A percentile compares a stretch with the other conserved stretches of the same genome.
Evolutionary conservation across 2,888 invertebrate genomes (phyloP).

Genomic region (Seladonia tumulorum): DNA sequence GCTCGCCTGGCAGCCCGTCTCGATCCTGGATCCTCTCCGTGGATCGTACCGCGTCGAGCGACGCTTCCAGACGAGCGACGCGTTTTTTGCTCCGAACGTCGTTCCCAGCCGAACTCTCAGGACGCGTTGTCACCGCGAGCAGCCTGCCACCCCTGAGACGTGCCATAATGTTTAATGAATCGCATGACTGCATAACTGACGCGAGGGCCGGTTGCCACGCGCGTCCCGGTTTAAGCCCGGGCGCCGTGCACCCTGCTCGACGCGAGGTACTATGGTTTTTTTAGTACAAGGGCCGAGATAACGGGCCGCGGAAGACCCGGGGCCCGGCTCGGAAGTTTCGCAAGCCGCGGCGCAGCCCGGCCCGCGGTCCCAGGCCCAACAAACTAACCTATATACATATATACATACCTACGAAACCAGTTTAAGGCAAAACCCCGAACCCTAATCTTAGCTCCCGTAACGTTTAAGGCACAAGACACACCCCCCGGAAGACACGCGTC

Average conservation of each 20-base stretch:
- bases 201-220: slow-evolving; percentile 21
- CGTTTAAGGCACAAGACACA: slow-evolving; percentile 69
- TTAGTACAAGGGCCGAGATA: slow-evolving; percentile 77
- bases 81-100: slow-evolving; percentile 44
- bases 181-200: slow-evolving; percentile 58
- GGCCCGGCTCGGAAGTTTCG: not conserved
- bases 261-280: slow-evolving; percentile 74
- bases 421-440: slow-evolving; percentile 70
- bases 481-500: slow-evolving; percentile 39
- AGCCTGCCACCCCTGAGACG: slow-evolving; percentile 75
- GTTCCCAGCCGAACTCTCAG: slow-evolving; percentile 61
- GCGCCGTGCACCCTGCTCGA: not conserved
- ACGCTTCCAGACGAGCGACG: not conserved
- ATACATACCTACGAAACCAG: slow-evolving; percentile 67
- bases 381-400: slow-evolving; percentile 72
- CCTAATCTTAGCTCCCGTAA: slow-evolving; percentile 77
- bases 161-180: slow-evolving; percentile 79
- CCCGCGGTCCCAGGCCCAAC: slow-evolving; percentile 73
- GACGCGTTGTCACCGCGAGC: slow-evolving; percentile 65
- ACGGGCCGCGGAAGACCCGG: slow-evolving; percentile 23
- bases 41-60: slow-evolving; percentile 3
- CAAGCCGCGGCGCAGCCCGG: slow-evolving; percentile 11
- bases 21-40: slow-evolving; percentile 2
- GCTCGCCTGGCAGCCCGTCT: not conserved
- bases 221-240: not conserved